A percentile compares a stretch with the other conserved stretches of the same genome.
phyloP scores from a whole-genome alignment of 2,113 vertebrate genomes.

The Chlorodrepanis virens region DNA sequence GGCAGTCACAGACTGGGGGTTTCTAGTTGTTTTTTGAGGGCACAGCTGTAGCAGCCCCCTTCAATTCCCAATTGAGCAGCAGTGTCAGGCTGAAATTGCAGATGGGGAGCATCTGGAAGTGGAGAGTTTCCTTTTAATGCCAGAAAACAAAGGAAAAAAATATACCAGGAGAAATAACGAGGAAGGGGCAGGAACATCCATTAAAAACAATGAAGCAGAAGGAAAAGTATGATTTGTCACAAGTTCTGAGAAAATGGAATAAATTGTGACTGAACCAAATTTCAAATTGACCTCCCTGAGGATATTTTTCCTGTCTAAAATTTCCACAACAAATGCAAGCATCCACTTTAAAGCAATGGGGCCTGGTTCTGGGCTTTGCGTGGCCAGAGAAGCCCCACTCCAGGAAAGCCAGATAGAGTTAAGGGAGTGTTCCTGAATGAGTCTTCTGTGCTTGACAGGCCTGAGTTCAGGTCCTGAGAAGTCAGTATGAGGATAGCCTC shows the following conservation, averaged over 20 bases:
- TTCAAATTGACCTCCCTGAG: neutral
- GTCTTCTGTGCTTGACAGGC: neutral
- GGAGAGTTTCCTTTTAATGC: neutral
- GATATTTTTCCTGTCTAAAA: neutral
- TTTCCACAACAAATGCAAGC: neutral
- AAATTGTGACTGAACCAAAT: neutral
- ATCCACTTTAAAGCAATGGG: neutral
- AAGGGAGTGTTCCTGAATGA: neutral
- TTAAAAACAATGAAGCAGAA: neutral
- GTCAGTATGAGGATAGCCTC: neutral
- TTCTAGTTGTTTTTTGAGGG: neutral
- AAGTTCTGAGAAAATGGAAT: neutral
- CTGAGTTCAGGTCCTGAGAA: neutral
- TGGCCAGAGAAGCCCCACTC: neutral
- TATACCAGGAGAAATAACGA: neutral
- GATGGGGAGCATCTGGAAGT: neutral
- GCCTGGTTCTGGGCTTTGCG: neutral
- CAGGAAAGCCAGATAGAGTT: neutral
- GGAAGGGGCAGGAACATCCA: neutral
- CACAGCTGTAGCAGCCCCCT: neutral
- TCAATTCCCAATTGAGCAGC: neutral
- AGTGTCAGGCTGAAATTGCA: neutral
- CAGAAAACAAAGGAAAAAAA: neutral
- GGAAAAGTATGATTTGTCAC: neutral
- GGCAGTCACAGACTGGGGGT: neutral